Evolutionary conservation across 2,888 invertebrate genomes (phyloP).

Genomic region (Empis livida): DNA sequence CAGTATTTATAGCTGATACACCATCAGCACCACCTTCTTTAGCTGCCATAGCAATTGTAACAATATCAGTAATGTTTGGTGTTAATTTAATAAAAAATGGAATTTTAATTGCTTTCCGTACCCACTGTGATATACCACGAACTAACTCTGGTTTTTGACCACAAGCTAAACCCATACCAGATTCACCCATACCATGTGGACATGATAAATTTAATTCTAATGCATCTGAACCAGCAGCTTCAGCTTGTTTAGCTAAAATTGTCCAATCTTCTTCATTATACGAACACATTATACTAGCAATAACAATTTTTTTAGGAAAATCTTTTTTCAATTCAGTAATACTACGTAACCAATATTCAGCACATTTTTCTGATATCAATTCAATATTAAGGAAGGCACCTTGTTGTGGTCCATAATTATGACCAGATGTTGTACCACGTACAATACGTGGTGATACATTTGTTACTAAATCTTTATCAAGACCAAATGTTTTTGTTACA

Average conservation of each 20-base stretch:
- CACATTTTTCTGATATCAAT: slow-evolving; percentile 92
- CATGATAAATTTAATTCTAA: slow-evolving; percentile 93
- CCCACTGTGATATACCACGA: slow-evolving; percentile 82
- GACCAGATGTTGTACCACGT: slow-evolving; percentile 83
- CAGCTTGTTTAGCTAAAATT: slow-evolving; percentile 61
- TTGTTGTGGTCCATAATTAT: slow-evolving; percentile 90
- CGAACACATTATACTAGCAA: slow-evolving; percentile 93
- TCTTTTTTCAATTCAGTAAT: slow-evolving; percentile 80
- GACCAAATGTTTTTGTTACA: slow-evolving; percentile 92
- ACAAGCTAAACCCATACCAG: slow-evolving; percentile 97
- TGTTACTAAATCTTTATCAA: slow-evolving; percentile 93
- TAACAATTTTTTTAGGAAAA: slow-evolving; percentile 81
- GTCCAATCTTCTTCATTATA: slow-evolving; percentile 83
- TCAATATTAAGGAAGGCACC: slow-evolving; percentile 95
- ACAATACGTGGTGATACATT: slow-evolving; percentile 97
- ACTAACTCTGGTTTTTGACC: slow-evolving; percentile 90
- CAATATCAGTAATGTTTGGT: slow-evolving; percentile 93
- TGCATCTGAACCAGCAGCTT: slow-evolving; percentile 81
- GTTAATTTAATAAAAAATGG: slow-evolving; percentile 97
- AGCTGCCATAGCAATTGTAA: slow-evolving; percentile 79
- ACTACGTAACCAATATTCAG: slow-evolving; percentile 84
- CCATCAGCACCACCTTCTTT: slow-evolving; percentile 84
- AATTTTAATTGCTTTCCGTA: slow-evolving; percentile 69
- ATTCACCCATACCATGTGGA: slow-evolving; percentile 98
- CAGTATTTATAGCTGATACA: slow-evolving; percentile 95